Base-by-base conservation (phyloP, 1,140 invertebrate species). In the Aphaenogaster floridana region DNA sequence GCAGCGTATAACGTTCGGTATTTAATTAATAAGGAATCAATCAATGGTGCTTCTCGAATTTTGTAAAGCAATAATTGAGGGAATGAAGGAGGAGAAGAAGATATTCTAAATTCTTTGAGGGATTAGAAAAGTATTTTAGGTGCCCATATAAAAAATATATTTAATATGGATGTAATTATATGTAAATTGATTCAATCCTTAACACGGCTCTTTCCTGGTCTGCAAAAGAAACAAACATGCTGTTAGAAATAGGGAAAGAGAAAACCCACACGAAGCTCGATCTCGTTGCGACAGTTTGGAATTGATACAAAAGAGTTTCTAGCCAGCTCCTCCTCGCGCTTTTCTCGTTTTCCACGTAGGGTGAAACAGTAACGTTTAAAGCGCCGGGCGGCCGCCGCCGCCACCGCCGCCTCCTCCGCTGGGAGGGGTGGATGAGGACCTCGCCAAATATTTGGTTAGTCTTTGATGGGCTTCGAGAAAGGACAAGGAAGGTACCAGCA, bases 371-470 rank as follows among this genome's bases (percentile, higher is more conserved):
- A 78, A 77, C 90, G 90, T 91, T 91, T 91, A 89, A 91, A 91
- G 52, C 85, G 61, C 64, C 15, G 52, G 66, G 64, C 57, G 57
- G 39, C n/a, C 59, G 28, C 57, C 64, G 13, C 57, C 66, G 64
- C 68, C 61, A 39, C 28, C 63, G 28, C 54, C 69, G 9, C 54
- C 61, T 72, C 71, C 64, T 88, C 87, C 76, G 86, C 74, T 86
- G 86, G 88, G 90, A 91, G 91, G 92, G 90, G 86, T 91, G 87
- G 87, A 88, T 88, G 92, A 91, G 91, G 92, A 93, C 93, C 77
- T 95, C 93, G 94, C 91, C 94, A 95, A 95, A 95, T 95, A 95
- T 95, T 95, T 95, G 94, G 90, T 88, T 89, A 92, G 89, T 93
- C 89, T 91, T 92, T 92, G 91, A 92, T 92, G 90, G 90, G 90